These are phyloP conservation scores for Moxostoma hubbsi DNA, from an alignment of 2,797 vertebrate species.

Conservation along the genomic window DNA sequence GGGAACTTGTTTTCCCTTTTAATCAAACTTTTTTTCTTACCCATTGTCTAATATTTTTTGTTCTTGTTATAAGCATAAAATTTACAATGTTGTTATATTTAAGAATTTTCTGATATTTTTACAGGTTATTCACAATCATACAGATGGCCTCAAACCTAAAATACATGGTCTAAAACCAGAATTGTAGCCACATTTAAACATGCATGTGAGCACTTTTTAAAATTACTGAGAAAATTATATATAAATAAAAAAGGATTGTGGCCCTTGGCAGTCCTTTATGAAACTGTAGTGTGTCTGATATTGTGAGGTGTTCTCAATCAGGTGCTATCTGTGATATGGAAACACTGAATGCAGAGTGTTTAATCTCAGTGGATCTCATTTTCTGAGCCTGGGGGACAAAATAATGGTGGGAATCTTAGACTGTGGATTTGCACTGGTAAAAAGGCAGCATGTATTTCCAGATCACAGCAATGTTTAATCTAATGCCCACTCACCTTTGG, in stretches of 20 bases:
- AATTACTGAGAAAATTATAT: too few species aligned
- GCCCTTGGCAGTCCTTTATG: constrained; percentile 17
- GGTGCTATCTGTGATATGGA: not conserved
- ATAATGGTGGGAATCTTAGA: constrained; percentile 1
- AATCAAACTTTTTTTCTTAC: too few species aligned
- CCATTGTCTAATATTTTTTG: too few species aligned
- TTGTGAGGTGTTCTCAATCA: constrained; percentile 7
- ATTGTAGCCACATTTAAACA: too few species aligned
- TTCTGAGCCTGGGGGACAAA: constrained; percentile 1
- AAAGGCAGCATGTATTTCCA: not conserved
- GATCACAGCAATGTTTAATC: not conserved
- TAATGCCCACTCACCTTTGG: not conserved
- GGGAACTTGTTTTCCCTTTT: too few species aligned
- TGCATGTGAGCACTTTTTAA: too few species aligned
- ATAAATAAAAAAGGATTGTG: not conserved
- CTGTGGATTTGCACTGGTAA: constrained; percentile 13
- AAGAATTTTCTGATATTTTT: too few species aligned
- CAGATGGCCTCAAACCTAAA: too few species aligned
- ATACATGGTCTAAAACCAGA: too few species aligned
- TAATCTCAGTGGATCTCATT: constrained; percentile 15
- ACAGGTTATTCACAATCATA: too few species aligned
- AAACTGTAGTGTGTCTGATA: not conserved
- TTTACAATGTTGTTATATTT: too few species aligned
- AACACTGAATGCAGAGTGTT: not conserved
- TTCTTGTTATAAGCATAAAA: too few species aligned